Percentiles rank a stretch among this genome's conserved stretches.
phyloP scores from a whole-genome alignment of 1,140 invertebrate species.

The Drosophila truncata region DNA sequence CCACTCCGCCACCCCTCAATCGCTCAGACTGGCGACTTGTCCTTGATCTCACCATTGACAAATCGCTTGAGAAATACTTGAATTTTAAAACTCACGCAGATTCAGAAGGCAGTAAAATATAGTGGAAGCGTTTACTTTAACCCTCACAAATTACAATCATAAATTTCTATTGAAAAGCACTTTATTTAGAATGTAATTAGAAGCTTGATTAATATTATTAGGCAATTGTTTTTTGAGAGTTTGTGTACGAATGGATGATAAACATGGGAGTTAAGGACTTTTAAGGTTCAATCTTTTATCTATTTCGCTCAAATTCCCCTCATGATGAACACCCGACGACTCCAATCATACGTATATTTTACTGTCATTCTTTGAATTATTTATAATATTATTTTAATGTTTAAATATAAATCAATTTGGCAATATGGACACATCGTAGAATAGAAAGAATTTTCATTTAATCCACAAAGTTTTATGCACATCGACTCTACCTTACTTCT shows the following conservation, averaged over 20 bases:
- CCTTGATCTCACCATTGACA: conserved; percentile 29
- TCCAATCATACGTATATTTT: no score
- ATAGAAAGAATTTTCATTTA: neutral
- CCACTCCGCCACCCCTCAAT: neutral
- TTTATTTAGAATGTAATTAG: neutral
- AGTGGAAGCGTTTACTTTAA: neutral
- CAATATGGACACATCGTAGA: no score
- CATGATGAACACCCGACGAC: no score
- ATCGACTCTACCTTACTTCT: no score
- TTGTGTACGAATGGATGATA: neutral
- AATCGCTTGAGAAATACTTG: conserved; percentile 24
- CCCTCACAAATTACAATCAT: no score
- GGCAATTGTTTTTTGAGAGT: neutral
- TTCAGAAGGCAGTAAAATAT: neutral
- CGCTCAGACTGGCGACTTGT: neutral
- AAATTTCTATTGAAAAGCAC: neutral
- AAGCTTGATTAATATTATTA: neutral
- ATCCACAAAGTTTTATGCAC: neutral
- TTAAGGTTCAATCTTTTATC: neutral
- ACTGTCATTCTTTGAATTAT: neutral
- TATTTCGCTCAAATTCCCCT: neutral
- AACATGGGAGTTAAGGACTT: neutral
- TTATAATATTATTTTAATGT: neutral
- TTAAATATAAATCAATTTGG: neutral
- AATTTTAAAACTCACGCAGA: neutral